Base-by-base conservation (phyloP, 1,140 invertebrate species). In the Platyura marginata region DNA sequence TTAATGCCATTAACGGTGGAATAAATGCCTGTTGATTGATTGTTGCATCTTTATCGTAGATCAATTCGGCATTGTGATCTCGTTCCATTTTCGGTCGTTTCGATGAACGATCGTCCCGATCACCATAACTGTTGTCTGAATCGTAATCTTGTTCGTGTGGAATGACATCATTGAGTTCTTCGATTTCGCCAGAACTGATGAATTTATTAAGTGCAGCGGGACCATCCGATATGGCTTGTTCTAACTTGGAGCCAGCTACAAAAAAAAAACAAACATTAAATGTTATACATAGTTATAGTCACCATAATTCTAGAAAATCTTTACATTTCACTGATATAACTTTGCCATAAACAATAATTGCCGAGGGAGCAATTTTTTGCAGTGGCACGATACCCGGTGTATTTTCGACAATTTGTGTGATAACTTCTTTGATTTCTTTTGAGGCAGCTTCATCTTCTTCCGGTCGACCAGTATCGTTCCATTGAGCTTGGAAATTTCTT, bases 401-500 rank as follows among this genome's bases (percentile, higher is more conserved):
- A 50, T 74, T 78, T 62, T 78, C 81, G 43, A 74, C 77, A 46
- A 77, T 65, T 57, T 78, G 76, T 53, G 71, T 75, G 22, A 76
- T 67, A 44, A 70, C 73, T 50, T 69, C 77, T 50, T 71, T 74
- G 18, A 77, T 72, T 51, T 80, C 75, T 40, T 64, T 59, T 13
- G 58, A 55, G 29, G 65, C 61, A 15, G 58, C 58, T 19, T 45
- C 22, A 34, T 66, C 65, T 40, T 73, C 72, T 33, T 61, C 58
- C 1, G 50, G 48, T 0, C 56, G 46, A 0, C 63, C 59, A 44
- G 78, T 77, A 54, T 90, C 87, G 52, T 89, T 88, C 92, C 92
- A 96, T 44, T 93, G 87, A 20, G 85, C 86, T 63, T 94, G 89
- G 65, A 96, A 97, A 54, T 91, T 89, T 49, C 84, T 78, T 3